Base-by-base conservation (phyloP, 2,113 vertebrate species). In the Coreoperca whiteheadi region DNA sequence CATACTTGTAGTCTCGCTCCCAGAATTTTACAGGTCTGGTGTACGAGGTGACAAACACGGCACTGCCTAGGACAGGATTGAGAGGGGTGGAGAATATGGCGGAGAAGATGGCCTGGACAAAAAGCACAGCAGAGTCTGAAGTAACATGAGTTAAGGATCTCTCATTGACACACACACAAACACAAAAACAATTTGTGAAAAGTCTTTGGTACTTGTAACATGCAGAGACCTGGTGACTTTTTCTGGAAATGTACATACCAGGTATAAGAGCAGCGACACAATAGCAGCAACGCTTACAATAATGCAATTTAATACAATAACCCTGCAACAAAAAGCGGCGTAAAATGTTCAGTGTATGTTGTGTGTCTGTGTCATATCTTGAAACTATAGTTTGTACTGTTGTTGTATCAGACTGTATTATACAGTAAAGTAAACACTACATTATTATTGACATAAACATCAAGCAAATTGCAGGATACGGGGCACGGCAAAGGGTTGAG, bases 1-100 rank as follows among this genome's bases (percentile, higher is more conserved):
- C 96, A 92, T 91, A 98, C 97, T 98, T 98, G 92, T 98, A 98
- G 92, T 98, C 97, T 0, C 97, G 94, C 63, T 98, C 97, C 97
- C 97, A 98, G 91, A 98, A 98, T 84, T 97, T 97, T 32, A 98
- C 96, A 0, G 97, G 97, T 59, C 97, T 92, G 0, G 97, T 97
- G 1, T 98, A 97, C 2, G 97, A 98, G 74, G 97, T 98, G 91
- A 98, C 95, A 79, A 98, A 98, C 23, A 97, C 97, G 0, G 97
- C 97, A 0, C 97, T 98, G 87, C 97, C 97, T 63, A 98, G 93
- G 18, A 98, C 95, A 0, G 97, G 97, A 87, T 97, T 98, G 41
- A 98, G 96, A 1, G 97, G 97, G 0, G 97, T 97, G 77, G 97
- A 98, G 85, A 98, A 96, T 10, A 97, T 76, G 2, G 97, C 97